phyloP scores from a whole-genome alignment of 2,113 vertebrate genomes.

The Burhinus oedicnemus region DNA sequence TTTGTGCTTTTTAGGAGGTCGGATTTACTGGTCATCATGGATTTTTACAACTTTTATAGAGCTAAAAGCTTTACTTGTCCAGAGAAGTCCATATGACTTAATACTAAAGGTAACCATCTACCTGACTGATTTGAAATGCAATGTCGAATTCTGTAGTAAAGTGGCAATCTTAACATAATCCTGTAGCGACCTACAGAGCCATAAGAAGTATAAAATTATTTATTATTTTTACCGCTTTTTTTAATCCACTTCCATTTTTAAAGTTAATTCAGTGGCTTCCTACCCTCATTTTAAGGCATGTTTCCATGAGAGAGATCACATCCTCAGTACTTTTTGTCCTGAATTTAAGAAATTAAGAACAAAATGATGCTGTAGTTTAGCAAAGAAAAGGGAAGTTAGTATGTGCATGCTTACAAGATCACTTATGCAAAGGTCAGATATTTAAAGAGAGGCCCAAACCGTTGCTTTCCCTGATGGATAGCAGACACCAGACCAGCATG shows the following conservation, averaged over 20 bases:
- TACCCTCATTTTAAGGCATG: neutral
- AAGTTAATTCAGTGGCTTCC: neutral
- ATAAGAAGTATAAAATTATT: neutral
- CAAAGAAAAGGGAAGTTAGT: neutral
- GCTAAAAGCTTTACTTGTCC: neutral
- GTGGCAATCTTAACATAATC: neutral
- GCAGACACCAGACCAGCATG: neutral
- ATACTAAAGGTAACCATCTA: neutral
- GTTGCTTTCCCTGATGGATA: neutral
- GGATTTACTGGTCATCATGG: neutral
- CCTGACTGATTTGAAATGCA: neutral
- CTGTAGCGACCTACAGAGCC: neutral
- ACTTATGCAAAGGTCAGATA: neutral
- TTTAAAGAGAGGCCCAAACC: neutral
- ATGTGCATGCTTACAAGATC: neutral
- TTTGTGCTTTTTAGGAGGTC: neutral
- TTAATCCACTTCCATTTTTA: neutral
- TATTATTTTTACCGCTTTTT: neutral
- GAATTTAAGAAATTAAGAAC: neutral
- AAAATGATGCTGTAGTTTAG: neutral
- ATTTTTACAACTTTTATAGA: neutral
- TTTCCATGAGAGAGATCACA: neutral
- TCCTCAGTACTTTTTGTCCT: neutral
- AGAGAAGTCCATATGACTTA: neutral
- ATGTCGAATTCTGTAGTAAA: neutral